Base-by-base conservation (phyloP, 2,113 vertebrate genomes). In the Solenodon paradoxus region DNA sequence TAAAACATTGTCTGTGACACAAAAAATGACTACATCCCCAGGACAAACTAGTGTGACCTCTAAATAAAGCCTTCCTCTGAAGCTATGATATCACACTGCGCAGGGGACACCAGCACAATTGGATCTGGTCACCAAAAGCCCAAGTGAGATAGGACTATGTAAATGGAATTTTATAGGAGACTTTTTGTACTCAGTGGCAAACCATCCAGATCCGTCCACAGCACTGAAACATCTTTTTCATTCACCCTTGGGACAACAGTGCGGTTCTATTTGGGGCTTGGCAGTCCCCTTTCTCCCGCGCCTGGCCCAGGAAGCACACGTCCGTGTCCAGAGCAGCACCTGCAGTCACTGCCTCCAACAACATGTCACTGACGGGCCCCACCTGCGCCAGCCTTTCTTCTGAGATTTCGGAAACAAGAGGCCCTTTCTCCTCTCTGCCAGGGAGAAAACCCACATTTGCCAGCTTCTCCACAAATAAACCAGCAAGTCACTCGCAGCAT, bases 1-100 rank as follows among this genome's bases (percentile, higher is more conserved):
- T 99, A 98, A 98, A 98, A 99, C 98, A 99, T 99, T 99, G 98
- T 99, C 98, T 95, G 64, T 98, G 98, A 97, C 98, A 98, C 98
- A 99, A 98, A 98, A 98, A 98, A 99, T 99, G 98, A 98, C 99
- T 98, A 97, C 98, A 98, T 98, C 96, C 96, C 98, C 98, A 98
- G 98, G 98, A 99, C 98, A 98, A 98, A 98, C 98, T 97, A 98
- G 98, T 98, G 98, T 98, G 98, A 98, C 98, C 98, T 96, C 98
- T 94, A 97, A 75, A 99, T 98, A 99, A 99, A 98, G 98, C 98
- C 98, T 98, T 98, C 98, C 98, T 99, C 98, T 99, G 98, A 99
- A 98, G 98, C 98, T 98, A 98, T 99, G 98, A 99, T 99, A 98
- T 99, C 98, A 99, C 97, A 98, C 98, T 98, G 98, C 98, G 75